These are phyloP conservation scores for Drosophila merina DNA, from an alignment of 2,888 invertebrate genomes.

Conservation along the genomic window DNA sequence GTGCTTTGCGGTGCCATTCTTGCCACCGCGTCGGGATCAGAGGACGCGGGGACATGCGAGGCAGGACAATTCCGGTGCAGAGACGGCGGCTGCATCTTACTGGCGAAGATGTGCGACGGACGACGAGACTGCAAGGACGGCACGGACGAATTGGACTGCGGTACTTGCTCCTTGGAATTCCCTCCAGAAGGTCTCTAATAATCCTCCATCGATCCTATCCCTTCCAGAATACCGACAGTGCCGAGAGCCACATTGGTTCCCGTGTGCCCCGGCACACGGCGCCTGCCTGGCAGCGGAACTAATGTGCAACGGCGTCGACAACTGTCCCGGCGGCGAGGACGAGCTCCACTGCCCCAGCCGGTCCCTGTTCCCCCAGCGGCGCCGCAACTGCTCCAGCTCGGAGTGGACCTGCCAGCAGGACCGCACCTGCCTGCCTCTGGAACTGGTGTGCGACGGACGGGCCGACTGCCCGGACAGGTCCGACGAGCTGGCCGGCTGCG, in stretches of 20 bases:
- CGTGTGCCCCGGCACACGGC: conserved; percentile 83
- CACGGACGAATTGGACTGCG: conserved; percentile 82
- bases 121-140: conserved; percentile 80
- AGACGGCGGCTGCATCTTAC: conserved; percentile 83
- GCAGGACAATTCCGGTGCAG: conserved; percentile 85
- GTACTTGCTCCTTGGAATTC: conserved; percentile 56
- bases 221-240: conserved; percentile 77
- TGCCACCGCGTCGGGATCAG: conserved; percentile 58
- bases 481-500: conserved; percentile 86
- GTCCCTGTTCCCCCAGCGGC: conserved; percentile 28
- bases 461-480: conserved; percentile 90
- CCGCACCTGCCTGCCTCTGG: conserved; percentile 87
- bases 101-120: conserved; percentile 81
- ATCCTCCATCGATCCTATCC: background rate
- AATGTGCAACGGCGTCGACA: conserved; percentile 89
- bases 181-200: background rate
- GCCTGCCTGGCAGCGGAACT: conserved; percentile 89
- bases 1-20: conserved; percentile 64
- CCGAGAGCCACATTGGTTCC: conserved; percentile 82
- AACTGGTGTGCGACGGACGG: conserved; percentile 89
- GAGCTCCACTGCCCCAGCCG: conserved; percentile 83
- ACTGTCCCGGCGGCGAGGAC: conserved; percentile 89
- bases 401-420: conserved; percentile 81
- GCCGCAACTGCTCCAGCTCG: conserved; percentile 73
- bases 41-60: conserved; percentile 71